Conservation (phyloP, 2,888 invertebrate species). For the Arenicola marina region DNA sequence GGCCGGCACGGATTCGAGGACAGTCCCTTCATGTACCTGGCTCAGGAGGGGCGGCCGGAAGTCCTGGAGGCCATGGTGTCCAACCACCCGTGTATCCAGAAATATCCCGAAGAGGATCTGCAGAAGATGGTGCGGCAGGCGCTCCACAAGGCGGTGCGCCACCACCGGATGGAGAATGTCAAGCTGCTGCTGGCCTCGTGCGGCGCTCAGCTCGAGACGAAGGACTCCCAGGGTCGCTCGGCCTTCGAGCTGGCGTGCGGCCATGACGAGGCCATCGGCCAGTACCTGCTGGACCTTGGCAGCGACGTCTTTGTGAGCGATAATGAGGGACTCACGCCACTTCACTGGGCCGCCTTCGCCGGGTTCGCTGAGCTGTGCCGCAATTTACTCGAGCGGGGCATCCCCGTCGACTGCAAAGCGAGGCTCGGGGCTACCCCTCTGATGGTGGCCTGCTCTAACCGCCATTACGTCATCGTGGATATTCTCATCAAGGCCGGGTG, state of each 20-base stretch:
- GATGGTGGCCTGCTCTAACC: slow-evolving; percentile 38
- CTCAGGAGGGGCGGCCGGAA: slow-evolving; percentile 35
- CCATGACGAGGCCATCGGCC: slow-evolving; percentile 30
- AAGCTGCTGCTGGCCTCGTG: slow-evolving; percentile 27
- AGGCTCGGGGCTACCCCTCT: slow-evolving; percentile 37
- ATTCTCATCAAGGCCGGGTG: slow-evolving; percentile 20
- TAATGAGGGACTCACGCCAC: slow-evolving; percentile 29
- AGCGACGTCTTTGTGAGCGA: slow-evolving; percentile 24
- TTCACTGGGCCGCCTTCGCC: slow-evolving; percentile 38
- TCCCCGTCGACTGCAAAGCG: slow-evolving; percentile 23
- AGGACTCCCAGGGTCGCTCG: slow-evolving; percentile 28
- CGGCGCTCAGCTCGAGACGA: slow-evolving; percentile 27
- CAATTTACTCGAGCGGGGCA: slow-evolving; percentile 23
- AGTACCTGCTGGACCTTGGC: slow-evolving; percentile 31
- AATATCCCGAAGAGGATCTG: slow-evolving; percentile 29
- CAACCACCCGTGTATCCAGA: slow-evolving; percentile 26
- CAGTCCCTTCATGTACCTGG: slow-evolving; percentile 38
- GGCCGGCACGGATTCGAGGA: slow-evolving; percentile 34
- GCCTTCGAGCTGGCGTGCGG: slow-evolving; percentile 35
- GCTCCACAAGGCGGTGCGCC: slow-evolving; percentile 32
- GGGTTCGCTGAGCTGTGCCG: slow-evolving; percentile 26
- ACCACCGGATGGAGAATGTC: slow-evolving; percentile 30
- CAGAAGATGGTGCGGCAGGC: slow-evolving; percentile 29
- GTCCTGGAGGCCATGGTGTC: slow-evolving; percentile 26
- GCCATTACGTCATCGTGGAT: slow-evolving; percentile 21